These are phyloP conservation scores for Phallusia fumigata DNA, from an alignment of 23 tunicate genomes.

Conservation along the genomic window DNA sequence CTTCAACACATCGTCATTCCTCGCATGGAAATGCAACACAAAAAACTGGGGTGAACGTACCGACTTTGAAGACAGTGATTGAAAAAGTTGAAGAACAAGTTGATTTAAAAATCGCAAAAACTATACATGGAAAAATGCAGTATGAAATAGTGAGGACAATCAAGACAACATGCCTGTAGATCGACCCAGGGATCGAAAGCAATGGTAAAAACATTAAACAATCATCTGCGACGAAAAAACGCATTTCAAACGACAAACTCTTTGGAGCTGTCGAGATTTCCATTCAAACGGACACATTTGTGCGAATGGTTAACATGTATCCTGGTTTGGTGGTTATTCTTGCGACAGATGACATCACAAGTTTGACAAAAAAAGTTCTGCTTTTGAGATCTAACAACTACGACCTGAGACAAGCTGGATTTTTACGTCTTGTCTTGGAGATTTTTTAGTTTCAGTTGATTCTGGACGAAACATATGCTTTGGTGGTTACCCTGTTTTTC, in stretches of 20 bases:
- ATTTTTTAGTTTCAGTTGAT: background rate
- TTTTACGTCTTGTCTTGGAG: constrained; percentile 1
- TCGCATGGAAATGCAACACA: background rate
- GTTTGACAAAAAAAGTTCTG: background rate
- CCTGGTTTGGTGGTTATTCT: too few relatives aligned
- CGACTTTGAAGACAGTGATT: background rate
- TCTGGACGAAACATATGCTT: background rate
- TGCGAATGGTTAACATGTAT: background rate
- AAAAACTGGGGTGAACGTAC: background rate
- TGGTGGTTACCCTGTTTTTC: background rate
- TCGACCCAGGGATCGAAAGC: constrained; percentile 7
- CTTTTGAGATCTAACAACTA: background rate
- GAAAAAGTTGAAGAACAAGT: background rate
- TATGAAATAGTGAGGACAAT: background rate
- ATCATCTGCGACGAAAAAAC: too few relatives aligned
- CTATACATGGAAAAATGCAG: background rate
- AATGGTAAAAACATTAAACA: background rate
- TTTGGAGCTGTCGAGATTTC: too few relatives aligned
- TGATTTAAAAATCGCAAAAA: background rate
- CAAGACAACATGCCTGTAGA: constrained; percentile 6
- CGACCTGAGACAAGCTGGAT: background rate
- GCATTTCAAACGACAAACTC: too few relatives aligned
- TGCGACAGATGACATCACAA: background rate
- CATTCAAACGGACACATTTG: background rate
- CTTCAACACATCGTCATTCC: background rate